Percentiles rank a stretch among this genome's conserved stretches.
phyloP scores from a whole-genome alignment of 2,888 invertebrate species.

The Cynaeus angustus region DNA sequence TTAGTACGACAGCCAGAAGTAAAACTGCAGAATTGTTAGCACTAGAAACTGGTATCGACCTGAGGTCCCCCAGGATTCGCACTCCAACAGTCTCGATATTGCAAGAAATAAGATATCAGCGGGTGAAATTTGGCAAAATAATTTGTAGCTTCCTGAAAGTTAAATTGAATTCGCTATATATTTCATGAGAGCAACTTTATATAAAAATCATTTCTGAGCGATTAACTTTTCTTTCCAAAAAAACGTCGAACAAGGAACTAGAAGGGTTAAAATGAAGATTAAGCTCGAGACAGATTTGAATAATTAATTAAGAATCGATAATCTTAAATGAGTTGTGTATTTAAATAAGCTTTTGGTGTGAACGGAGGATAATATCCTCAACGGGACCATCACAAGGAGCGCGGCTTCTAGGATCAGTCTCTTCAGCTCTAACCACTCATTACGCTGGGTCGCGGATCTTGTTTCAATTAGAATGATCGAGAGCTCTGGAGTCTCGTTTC shows the following conservation, averaged over 20 bases:
- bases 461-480: slow-evolving; percentile 72
- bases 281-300: slow-evolving; percentile 54
- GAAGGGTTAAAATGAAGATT: slow-evolving; percentile 22
- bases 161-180: slow-evolving; percentile 49
- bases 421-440: slow-evolving; percentile 65
- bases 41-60: slow-evolving; percentile 71
- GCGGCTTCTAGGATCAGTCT: slow-evolving; percentile 57
- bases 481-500: slow-evolving; percentile 69
- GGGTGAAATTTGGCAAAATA: slow-evolving; percentile 57
- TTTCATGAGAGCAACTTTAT: slow-evolving; percentile 9
- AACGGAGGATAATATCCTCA: slow-evolving; percentile 66
- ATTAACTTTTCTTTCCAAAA: slow-evolving; percentile 1
- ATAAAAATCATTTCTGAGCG: slow-evolving; percentile 15
- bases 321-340: slow-evolving; percentile 65
- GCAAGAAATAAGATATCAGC: slow-evolving; percentile 67
- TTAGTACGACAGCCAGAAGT: slow-evolving; percentile 71
- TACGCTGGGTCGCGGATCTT: slow-evolving; percentile 66
- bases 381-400: slow-evolving; percentile 65
- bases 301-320: slow-evolving; percentile 66
- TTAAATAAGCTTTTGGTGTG: slow-evolving; percentile 62
- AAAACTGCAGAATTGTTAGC: slow-evolving; percentile 73
- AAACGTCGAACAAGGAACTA: slow-evolving; percentile 1
- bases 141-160: slow-evolving; percentile 49
- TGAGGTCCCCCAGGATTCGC: slow-evolving; percentile 67
- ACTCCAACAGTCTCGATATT: slow-evolving; percentile 71